These are phyloP conservation scores for Drepana arcuata DNA, from an alignment of 1,140 invertebrate species.

Conservation along the genomic window DNA sequence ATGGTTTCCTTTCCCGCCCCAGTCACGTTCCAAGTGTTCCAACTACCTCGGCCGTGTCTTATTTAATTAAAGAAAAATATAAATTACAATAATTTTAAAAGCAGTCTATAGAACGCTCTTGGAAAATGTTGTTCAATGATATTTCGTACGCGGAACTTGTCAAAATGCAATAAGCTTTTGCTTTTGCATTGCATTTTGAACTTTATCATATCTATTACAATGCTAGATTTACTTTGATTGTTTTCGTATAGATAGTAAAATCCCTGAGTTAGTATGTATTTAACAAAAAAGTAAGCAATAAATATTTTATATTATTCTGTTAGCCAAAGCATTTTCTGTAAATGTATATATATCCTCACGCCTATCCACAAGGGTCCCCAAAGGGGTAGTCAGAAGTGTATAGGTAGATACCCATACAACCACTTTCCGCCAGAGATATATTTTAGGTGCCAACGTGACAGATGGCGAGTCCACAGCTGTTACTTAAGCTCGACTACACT, in stretches of 20 bases:
- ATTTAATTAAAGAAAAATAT: slow-evolving; percentile 46
- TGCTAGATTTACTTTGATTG: neutral
- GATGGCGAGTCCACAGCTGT: too few species aligned
- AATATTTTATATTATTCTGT: too few species aligned
- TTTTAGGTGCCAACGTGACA: too few species aligned
- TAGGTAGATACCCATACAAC: too few species aligned
- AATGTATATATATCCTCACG: too few species aligned
- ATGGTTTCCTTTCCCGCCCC: slow-evolving; percentile 16
- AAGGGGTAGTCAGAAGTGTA: too few species aligned
- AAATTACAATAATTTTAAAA: slow-evolving; percentile 36
- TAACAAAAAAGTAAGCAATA: too few species aligned
- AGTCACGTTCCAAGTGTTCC: slow-evolving; percentile 26
- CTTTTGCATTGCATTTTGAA: neutral
- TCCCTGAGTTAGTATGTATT: neutral
- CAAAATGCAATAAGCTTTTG: neutral
- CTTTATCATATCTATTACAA: neutral
- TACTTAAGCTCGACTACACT: too few species aligned
- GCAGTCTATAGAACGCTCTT: neutral
- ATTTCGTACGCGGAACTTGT: neutral
- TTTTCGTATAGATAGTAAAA: neutral
- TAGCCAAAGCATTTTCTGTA: too few species aligned
- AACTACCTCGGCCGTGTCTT: slow-evolving; percentile 27
- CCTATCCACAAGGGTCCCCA: too few species aligned
- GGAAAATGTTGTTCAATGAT: neutral
- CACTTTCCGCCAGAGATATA: too few species aligned